Conservation (phyloP, 2,888 invertebrate genomes). For the Hydriomena furcata region DNA sequence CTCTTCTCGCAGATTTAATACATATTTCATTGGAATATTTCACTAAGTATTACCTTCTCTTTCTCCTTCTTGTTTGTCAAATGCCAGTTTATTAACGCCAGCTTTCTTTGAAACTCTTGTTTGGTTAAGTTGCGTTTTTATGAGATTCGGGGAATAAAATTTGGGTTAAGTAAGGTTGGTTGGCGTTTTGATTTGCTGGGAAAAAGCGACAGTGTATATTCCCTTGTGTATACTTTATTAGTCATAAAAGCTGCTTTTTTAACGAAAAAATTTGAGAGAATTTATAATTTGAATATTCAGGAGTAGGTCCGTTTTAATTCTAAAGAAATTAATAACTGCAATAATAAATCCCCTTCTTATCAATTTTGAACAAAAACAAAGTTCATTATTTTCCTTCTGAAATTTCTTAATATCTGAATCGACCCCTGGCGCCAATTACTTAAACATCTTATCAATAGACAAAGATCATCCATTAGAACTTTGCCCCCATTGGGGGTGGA, state of each 20-base stretch:
- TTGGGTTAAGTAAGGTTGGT: constrained; percentile 21
- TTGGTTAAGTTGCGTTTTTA: constrained; percentile 31
- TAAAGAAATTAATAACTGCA: neutral
- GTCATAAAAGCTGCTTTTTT: neutral
- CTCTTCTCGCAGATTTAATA: constrained; percentile 74
- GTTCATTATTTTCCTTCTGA: constrained; percentile 12
- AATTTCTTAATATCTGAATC: constrained; percentile 35
- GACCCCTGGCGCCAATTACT: constrained; percentile 35
- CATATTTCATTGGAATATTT: constrained; percentile 80
- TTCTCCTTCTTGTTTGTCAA: constrained; percentile 62
- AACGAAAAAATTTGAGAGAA: neutral
- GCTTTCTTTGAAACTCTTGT: constrained; percentile 40
- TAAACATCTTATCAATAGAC: constrained; percentile 41
- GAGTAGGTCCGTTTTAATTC: no score
- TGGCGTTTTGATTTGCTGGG: constrained; percentile 11
- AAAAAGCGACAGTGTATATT: neutral
- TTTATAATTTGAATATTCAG: no score
- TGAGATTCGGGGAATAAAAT: constrained; percentile 25
- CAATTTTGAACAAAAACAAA: constrained; percentile 22
- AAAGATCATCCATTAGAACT: constrained; percentile 40
- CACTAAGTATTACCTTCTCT: constrained; percentile 58
- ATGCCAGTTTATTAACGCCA: constrained; percentile 65
- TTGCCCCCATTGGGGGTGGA: constrained; percentile 21
- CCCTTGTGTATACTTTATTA: neutral
- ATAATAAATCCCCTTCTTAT: constrained; percentile 14